A percentile compares a stretch with the other conserved stretches of the same genome.
These are phyloP conservation scores for Hypomecis punctinalis DNA, from an alignment of 2,888 invertebrate genomes.

Conservation along the genomic window DNA sequence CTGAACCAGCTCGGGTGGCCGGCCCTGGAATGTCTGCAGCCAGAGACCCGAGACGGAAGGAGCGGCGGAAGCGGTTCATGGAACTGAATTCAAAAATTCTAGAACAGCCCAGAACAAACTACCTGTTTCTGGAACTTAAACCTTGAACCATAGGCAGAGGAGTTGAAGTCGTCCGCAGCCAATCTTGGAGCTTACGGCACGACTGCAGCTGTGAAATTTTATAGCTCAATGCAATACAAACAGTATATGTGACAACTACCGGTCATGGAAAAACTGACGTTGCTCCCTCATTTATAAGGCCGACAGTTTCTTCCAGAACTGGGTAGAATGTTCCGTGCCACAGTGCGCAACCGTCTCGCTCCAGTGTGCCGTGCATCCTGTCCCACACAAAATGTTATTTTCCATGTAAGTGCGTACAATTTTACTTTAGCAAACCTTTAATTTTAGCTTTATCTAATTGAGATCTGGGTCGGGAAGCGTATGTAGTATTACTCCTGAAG, in stretches of 20 bases:
- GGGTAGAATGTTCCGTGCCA: slow-evolving; percentile 65
- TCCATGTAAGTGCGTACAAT: slow-evolving; percentile 54
- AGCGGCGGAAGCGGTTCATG: slow-evolving; percentile 84
- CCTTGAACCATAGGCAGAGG: slow-evolving; percentile 42
- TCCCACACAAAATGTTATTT: slow-evolving; percentile 67
- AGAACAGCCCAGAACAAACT: slow-evolving; percentile 50
- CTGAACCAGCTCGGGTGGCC: slow-evolving; percentile 71
- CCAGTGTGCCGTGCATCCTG: slow-evolving; percentile 82
- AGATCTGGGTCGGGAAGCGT: slow-evolving; percentile 31
- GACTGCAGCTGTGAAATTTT: slow-evolving; percentile 33
- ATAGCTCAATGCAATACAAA: slow-evolving; percentile 21
- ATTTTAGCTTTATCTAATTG: slow-evolving; percentile 38
- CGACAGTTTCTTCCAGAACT: slow-evolving; percentile 43
- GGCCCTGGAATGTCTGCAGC: slow-evolving; percentile 76
- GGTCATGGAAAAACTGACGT: slow-evolving; percentile 14
- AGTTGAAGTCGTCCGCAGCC: slow-evolving; percentile 37
- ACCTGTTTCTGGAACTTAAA: slow-evolving; percentile 38
- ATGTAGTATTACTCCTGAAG: not conserved
- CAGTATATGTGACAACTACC: slow-evolving; percentile 10
- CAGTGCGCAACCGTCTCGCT: slow-evolving; percentile 82
- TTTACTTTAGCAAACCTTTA: slow-evolving; percentile 54
- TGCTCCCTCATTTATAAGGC: slow-evolving; percentile 18
- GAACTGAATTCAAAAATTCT: slow-evolving; percentile 54
- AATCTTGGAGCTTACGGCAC: slow-evolving; percentile 44
- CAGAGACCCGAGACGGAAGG: slow-evolving; percentile 84